Conservation (phyloP, 2,797 vertebrate genomes). For the Crocodylus rhombifer region DNA sequence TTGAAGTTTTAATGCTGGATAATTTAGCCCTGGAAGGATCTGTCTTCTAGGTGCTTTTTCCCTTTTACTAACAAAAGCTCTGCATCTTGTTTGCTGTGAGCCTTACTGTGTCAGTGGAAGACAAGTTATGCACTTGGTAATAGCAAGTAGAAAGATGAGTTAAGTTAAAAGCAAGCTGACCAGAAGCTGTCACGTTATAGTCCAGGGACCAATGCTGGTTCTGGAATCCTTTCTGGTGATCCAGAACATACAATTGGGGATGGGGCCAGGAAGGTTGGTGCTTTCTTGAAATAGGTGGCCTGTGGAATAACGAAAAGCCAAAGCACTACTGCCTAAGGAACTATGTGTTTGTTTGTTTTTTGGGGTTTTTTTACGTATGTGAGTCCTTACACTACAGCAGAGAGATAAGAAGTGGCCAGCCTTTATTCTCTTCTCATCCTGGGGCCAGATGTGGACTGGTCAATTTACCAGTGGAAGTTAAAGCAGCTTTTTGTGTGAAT, state of each 20-base stretch:
- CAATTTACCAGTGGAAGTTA: background rate
- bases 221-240: background rate
- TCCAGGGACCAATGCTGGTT: background rate
- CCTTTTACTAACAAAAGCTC: background rate
- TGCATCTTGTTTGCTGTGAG: background rate
- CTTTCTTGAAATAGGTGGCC: background rate
- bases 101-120: background rate
- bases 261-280: background rate
- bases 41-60: background rate
- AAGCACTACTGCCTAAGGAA: background rate
- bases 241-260: background rate
- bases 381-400: background rate
- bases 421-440: background rate
- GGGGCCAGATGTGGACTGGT: background rate
- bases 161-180: constrained; percentile 12
- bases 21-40: background rate
- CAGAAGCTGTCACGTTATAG: background rate
- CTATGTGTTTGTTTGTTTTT: background rate
- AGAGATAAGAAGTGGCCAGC: background rate
- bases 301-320: background rate
- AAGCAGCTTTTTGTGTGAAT: constrained; percentile 1
- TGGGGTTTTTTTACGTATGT: background rate
- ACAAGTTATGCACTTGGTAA: background rate
- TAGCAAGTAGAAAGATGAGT: background rate
- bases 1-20: background rate